Evolutionary conservation across 2,888 invertebrate genomes (phyloP), one percentile per base, ranked within the genome.

Genomic region (Noctua janthina): DNA sequence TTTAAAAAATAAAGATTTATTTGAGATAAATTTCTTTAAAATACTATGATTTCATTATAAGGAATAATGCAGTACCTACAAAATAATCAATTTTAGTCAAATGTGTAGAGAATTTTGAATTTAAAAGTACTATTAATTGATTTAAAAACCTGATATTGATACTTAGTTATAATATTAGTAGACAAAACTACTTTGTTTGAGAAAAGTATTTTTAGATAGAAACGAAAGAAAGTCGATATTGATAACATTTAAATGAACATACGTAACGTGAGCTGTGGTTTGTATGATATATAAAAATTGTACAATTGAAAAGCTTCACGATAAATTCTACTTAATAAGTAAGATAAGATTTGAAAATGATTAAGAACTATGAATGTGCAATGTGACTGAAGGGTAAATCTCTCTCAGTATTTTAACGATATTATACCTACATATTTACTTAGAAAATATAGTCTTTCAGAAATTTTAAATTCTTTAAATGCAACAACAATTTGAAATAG

Each of bases 271-370:
- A 88, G 80, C 79, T 75, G 79, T 71, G 70, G 80, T 73, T 69
- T 51, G 2, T 54, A 77, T 72, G 73, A 69, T 64, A 76, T 83
- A 83, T 78, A 87, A 80, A 84, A 83, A 75, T 68, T 49, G 54
- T 80, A 83, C 62, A 89, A 66, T 79, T 67, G 56, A 70, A 75
- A 88, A 85, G 87, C 83, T 78, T 80, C 20, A 69, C 43, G 49
- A 54, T 87, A 75, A 46, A 73, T 78, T 83, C 73, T 87, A 87
- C 75, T 74, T 66, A 70, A 17, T 74, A 76, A 76, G 78, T 74
- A 78, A 84, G 79, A 29, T 79, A 78, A 74, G 73, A 81, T 78
- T 75, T 78, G 62, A 81, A 78, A 80, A 69, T n/a, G 35, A 79
- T 75, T 78, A 72, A 74, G 75, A 83, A 85, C 82, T 71, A 73